Percentiles rank a stretch among this genome's conserved stretches.
Evolutionary conservation across 53 echinoderm and acorn worm species (phyloP).

Genomic region (Luidia sarsii): DNA sequence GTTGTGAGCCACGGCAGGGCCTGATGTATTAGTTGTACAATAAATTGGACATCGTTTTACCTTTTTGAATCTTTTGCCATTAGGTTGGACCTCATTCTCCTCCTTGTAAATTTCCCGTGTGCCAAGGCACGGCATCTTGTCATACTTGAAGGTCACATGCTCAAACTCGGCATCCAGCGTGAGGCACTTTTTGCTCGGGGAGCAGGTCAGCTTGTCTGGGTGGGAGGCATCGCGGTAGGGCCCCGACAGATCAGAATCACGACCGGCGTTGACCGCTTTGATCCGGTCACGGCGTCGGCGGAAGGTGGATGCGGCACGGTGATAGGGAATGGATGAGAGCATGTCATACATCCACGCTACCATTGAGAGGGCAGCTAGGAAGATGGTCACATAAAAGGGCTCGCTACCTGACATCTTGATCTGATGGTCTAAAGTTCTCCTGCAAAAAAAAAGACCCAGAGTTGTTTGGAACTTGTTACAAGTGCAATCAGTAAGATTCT

Average conservation of each 20-base stretch:
- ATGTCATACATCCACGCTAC: slow-evolving; percentile 68
- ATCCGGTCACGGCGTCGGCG: slow-evolving; percentile 58
- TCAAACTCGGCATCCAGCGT: slow-evolving; percentile 83
- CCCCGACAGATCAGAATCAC: slow-evolving; percentile 49
- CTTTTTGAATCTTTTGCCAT: slow-evolving; percentile 93
- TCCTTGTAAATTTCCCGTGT: slow-evolving; percentile 77
- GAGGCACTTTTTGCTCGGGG: slow-evolving; percentile 33
- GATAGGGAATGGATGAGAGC: slow-evolving; percentile 73
- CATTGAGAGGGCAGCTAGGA: slow-evolving; percentile 39
- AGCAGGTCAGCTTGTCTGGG: slow-evolving; percentile 43
- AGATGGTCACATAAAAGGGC: slow-evolving; percentile 54
- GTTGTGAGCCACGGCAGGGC: neutral
- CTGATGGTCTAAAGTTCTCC: neutral
- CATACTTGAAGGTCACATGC: slow-evolving; percentile 52
- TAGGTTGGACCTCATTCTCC: slow-evolving; percentile 77
- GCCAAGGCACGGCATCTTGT: slow-evolving; percentile 66
- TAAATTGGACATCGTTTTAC: slow-evolving; percentile 27
- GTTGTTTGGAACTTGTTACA: no score
- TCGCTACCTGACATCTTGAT: slow-evolving; percentile 27
- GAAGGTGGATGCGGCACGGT: slow-evolving; percentile 43
- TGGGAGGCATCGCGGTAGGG: slow-evolving; percentile 54
- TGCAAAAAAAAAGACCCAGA: neutral
- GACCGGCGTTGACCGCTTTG: slow-evolving; percentile 56
- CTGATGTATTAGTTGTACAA: neutral
- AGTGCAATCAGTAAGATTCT: no score